Percentiles rank a stretch among this genome's conserved stretches.
These are phyloP conservation scores for Petrocephalus zakoni DNA, from an alignment of 2,113 vertebrate genomes.

Conservation along the genomic window DNA sequence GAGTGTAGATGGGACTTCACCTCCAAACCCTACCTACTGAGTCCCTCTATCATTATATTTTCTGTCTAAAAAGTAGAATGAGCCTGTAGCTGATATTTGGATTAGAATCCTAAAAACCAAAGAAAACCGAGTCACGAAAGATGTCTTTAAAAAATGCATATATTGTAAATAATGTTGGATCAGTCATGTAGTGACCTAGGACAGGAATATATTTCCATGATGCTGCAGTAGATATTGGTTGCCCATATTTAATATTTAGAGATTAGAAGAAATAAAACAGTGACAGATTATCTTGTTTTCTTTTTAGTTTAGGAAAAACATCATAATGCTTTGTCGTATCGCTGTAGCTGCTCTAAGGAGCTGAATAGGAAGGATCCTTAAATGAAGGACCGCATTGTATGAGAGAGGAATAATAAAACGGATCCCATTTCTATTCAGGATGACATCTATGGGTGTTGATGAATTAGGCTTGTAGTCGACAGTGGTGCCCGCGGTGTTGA, in stretches of 20 bases:
- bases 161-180: conserved; percentile 7
- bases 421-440: neutral
- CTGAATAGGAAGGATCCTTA: conserved; percentile 1
- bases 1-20: neutral
- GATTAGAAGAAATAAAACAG: neutral
- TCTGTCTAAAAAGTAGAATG: neutral
- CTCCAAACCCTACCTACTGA: neutral
- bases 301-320: neutral
- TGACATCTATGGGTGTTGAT: neutral
- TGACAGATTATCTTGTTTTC: neutral
- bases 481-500: no score
- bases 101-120: neutral
- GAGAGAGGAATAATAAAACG: neutral
- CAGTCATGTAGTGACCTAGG: neutral
- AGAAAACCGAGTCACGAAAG: neutral
- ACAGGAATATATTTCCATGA: neutral
- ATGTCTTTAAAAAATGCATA: neutral
- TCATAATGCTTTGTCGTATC: neutral
- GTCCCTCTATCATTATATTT: neutral
- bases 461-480: neutral
- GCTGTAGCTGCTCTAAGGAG: neutral
- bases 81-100: neutral
- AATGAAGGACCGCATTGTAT: neutral
- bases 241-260: neutral
- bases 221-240: neutral